phyloP scores from a whole-genome alignment of 2,888 invertebrate species.

The Pandemis corylana region DNA sequence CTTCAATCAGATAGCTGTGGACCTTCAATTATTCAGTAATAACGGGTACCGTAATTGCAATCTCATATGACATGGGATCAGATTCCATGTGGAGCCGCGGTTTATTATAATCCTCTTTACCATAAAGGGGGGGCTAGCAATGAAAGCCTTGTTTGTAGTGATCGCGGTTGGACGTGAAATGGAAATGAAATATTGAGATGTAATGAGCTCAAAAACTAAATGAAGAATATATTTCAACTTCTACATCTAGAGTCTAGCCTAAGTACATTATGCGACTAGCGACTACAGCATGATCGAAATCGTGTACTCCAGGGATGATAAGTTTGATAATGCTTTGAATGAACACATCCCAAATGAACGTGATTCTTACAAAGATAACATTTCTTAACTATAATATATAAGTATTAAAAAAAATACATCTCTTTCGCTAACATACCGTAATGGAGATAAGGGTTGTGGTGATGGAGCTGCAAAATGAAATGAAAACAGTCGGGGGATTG shows the following conservation, averaged over 20 bases:
- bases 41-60: constrained; percentile 52
- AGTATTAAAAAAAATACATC: background rate
- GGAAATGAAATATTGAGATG: constrained; percentile 8
- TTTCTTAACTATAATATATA: background rate
- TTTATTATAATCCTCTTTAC: constrained; percentile 63
- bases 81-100: constrained; percentile 48
- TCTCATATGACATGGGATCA: constrained; percentile 45
- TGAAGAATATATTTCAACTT: too few relatives aligned
- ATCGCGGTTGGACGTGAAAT: constrained; percentile 19
- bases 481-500: constrained; percentile 59
- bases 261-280: too few relatives aligned
- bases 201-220: background rate
- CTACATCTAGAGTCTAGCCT: too few relatives aligned
- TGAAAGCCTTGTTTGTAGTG: constrained; percentile 44
- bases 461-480: constrained; percentile 55
- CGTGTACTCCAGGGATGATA: background rate
- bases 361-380: background rate
- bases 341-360: background rate
- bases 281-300: too few relatives aligned
- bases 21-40: constrained; percentile 53
- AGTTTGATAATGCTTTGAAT: too few relatives aligned
- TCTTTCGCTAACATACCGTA: background rate
- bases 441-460: constrained; percentile 18
- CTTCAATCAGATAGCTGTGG: constrained; percentile 46
- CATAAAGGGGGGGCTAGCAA: constrained; percentile 50